Percentiles rank a stretch among this genome's conserved stretches.
These are phyloP conservation scores for Geophilus truncorum DNA, from an alignment of 2,888 invertebrate species.

Conservation along the genomic window DNA sequence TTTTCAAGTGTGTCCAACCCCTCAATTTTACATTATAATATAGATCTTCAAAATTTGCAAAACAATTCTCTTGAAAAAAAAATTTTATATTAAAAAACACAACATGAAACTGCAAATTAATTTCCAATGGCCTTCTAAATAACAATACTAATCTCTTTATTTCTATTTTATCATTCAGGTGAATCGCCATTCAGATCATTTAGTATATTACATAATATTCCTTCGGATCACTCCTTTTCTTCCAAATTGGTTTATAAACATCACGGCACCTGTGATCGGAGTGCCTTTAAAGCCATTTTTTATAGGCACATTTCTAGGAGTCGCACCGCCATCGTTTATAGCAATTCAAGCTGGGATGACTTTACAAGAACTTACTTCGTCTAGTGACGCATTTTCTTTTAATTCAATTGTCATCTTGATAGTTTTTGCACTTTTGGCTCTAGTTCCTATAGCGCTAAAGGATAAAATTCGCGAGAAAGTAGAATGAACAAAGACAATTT, in stretches of 20 bases:
- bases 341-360: slow-evolving; percentile 98
- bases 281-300: slow-evolving; percentile 90
- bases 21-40: too few species aligned
- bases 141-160: neutral
- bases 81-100: too few species aligned
- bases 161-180: slow-evolving; percentile 47
- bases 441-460: slow-evolving; percentile 83
- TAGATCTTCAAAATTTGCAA: too few species aligned
- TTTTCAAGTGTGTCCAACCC: too few species aligned
- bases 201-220: slow-evolving; percentile 95
- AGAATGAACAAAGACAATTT: neutral
- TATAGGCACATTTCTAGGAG: slow-evolving; percentile 89
- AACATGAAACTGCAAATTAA: too few species aligned
- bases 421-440: slow-evolving; percentile 72
- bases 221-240: slow-evolving; percentile 93
- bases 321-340: slow-evolving; percentile 93
- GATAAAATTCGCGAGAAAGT: slow-evolving; percentile 71
- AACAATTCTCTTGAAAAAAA: too few species aligned
- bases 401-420: slow-evolving; percentile 70
- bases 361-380: slow-evolving; percentile 82
- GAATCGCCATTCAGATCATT: slow-evolving; percentile 73
- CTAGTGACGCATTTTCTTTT: slow-evolving; percentile 64
- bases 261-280: slow-evolving; percentile 92
- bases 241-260: slow-evolving; percentile 99
- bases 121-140: too few species aligned